Evolutionary conservation across 2,888 invertebrate genomes (phyloP), one percentile per base, ranked within the genome.

Genomic region (Argynnis bischoffii): DNA sequence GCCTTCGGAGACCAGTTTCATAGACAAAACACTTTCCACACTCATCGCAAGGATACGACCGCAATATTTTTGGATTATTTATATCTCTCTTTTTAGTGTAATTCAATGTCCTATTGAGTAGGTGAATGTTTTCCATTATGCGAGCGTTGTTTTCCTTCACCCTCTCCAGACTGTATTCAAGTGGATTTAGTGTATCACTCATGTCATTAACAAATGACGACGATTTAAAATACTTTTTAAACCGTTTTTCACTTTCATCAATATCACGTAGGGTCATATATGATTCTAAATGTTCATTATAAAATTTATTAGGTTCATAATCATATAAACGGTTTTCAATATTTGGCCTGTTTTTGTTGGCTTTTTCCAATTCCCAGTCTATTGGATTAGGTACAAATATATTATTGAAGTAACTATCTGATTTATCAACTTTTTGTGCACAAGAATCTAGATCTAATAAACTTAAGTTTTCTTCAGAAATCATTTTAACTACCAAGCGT

Each of bases 21-120:
- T 93, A 92, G 15, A 90, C 90, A 74, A 93, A 93, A 76, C 86
- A 85, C 80, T 91, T 92, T 1, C 90, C 92, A 72, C 93, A 93
- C n/a, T 81, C 81, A 41, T 82, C 85, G 72, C 92, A 93, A 14
- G 90, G 84, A 77, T 84, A 87, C 14, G 88, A 84, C 63, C 82
- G 81, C 75, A 86, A 78, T 16, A 87, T 75, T 77, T 88, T 91
- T 8, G 87, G 83, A 72, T 83, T 84, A 63, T 82, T 77, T 64
- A 87, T 85, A 76, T 92, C 92, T 72, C 89, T 90, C 76, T 89
- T 89, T 78, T 90, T 90, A 15, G 92, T 90, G 70, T 90, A 92
- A 75, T 86, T 85, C 56, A 93, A 76, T 56, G 90, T 90, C 77
- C 87, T 84, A 68, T 92, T 93, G 3, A 93, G 79, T 79, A 90